phyloP scores from a whole-genome alignment of 2,113 vertebrate species.

The Hystrix cristata region DNA sequence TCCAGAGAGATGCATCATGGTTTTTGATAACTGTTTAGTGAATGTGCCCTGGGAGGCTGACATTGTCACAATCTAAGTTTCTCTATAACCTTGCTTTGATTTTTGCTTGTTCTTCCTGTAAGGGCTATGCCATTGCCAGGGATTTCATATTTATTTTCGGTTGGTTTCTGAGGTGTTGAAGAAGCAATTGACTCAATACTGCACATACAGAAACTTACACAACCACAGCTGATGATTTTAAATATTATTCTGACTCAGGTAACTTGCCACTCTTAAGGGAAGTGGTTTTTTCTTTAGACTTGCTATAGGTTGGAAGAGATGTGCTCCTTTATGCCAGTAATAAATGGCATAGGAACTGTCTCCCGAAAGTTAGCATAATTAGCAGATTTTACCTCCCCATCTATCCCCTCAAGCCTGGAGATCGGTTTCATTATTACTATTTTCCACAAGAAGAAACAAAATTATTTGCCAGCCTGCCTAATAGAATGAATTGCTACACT shows the following conservation, averaged over 20 bases:
- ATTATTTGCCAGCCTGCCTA: conserved; percentile 44
- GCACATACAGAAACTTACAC: neutral
- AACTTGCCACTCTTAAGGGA: neutral
- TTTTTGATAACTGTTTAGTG: neutral
- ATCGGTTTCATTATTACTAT: neutral
- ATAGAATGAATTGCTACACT: conserved; percentile 37
- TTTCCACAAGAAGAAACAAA: conserved; percentile 68
- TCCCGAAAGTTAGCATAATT: conserved; percentile 37
- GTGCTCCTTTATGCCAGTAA: neutral
- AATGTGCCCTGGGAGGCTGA: neutral
- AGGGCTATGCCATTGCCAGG: neutral
- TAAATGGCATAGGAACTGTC: neutral
- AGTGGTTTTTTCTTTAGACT: neutral
- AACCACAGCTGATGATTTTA: neutral
- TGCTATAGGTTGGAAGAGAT: conserved; percentile 7
- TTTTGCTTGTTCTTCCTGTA: conserved; percentile 41
- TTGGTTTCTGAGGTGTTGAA: neutral
- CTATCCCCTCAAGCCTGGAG: neutral
- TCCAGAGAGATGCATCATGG: neutral
- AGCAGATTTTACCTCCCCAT: conserved; percentile 25
- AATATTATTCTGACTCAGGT: conserved; percentile 21
- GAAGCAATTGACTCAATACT: neutral
- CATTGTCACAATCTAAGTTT: neutral
- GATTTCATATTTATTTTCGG: conserved; percentile 46
- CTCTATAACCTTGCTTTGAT: conserved; percentile 2